Conservation (phyloP, 2,888 invertebrate genomes). For the Nephrocerus scutellatus region DNA sequence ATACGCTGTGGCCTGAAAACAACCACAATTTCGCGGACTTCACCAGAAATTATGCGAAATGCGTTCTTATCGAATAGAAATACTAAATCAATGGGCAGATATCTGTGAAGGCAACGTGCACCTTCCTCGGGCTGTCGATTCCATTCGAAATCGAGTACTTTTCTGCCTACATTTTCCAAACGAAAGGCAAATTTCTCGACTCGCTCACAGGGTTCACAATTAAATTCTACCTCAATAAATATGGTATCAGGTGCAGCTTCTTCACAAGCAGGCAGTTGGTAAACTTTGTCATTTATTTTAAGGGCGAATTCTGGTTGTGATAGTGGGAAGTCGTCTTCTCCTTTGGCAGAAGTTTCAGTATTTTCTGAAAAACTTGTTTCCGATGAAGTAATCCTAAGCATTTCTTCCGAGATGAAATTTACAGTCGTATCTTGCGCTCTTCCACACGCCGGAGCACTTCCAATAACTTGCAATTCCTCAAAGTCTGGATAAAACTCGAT, state of each 20-base stretch:
- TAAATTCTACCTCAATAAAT: constrained; percentile 22
- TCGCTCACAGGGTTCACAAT: constrained; percentile 30
- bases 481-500: constrained; percentile 32
- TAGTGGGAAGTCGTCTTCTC: constrained; percentile 16
- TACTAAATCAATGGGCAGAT: constrained; percentile 15
- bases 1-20: constrained; percentile 29
- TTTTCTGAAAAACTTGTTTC: constrained; percentile 2
- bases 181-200: constrained; percentile 25
- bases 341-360: constrained; percentile 15
- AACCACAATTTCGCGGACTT: constrained; percentile 20
- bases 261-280: not conserved
- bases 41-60: constrained; percentile 28
- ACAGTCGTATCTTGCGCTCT: too few species aligned
- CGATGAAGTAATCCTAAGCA: not conserved
- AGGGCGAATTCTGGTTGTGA: too few species aligned
- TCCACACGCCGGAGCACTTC: constrained; percentile 12
- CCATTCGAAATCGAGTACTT: constrained; percentile 30
- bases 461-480: constrained; percentile 30
- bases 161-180: constrained; percentile 32
- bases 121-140: constrained; percentile 22
- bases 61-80: constrained; percentile 26
- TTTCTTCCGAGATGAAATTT: too few species aligned
- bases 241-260: too few species aligned
- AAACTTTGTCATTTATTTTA: constrained; percentile 28
- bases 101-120: constrained; percentile 20